These are phyloP conservation scores for Mastomys natalensis DNA, from an alignment of 2,113 vertebrate species.

Conservation along the genomic window DNA sequence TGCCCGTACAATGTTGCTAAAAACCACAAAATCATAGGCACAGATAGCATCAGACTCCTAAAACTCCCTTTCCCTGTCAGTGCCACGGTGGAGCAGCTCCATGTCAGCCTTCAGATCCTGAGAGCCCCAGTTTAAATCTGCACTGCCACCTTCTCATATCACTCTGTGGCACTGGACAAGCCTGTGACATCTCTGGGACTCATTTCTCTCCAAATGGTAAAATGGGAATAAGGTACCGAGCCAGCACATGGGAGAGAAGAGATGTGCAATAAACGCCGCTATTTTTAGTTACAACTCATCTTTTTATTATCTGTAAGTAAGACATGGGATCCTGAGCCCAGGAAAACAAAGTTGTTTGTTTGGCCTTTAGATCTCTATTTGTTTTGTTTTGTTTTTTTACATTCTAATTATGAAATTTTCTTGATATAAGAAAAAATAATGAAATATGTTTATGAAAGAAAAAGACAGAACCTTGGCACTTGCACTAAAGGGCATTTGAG, in stretches of 20 bases:
- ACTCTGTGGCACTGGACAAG: neutral
- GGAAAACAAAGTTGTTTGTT: neutral
- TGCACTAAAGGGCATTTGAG: slow-evolving; percentile 43
- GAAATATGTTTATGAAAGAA: neutral
- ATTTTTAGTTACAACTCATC: neutral
- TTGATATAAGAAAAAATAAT: slow-evolving; percentile 10
- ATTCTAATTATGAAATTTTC: neutral
- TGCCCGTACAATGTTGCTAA: neutral
- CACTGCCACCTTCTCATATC: neutral
- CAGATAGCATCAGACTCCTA: neutral
- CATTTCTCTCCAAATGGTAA: neutral
- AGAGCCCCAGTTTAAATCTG: neutral
- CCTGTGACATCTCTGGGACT: neutral
- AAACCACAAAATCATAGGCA: neutral
- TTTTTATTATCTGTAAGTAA: slow-evolving; percentile 7
- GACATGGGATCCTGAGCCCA: neutral
- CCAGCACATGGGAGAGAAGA: neutral
- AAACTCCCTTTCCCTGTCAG: neutral
- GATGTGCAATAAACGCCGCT: neutral
- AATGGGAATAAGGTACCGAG: neutral
- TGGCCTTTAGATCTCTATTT: slow-evolving; percentile 27
- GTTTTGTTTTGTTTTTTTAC: neutral
- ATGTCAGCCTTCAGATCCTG: neutral
- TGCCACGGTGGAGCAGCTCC: neutral
- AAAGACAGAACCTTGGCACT: neutral